Base-by-base conservation (phyloP, 2,797 vertebrate species). In the Melanotaenia nigrans region DNA sequence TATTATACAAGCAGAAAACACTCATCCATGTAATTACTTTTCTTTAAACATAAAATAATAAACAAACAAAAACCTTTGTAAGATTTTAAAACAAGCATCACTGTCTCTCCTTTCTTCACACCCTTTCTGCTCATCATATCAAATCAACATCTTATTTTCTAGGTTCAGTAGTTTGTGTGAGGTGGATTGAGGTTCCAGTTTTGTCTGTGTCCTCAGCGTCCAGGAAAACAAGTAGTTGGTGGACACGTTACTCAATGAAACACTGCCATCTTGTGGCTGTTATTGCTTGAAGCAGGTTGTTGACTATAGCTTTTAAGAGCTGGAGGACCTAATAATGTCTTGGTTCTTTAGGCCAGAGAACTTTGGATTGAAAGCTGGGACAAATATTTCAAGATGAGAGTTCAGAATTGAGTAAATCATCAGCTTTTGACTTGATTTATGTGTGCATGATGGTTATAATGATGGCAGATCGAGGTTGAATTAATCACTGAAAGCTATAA, bases 221-320 rank as follows among this genome's bases (percentile, higher is more conserved):
- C 53, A 53, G 35, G 22, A 9, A 22, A 12, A 22, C 30, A 32
- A 77, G 71, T 60, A 65, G 71, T 70, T 69, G 68, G 56, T 1
- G 61, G 77, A 45, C 49, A 42, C 30, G 1, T 71, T 67, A 14
- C n/a, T 70, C 60, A 51, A 42, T 64, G 68, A 85, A 93, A 91
- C 78, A 90, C n/a, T 67, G 85, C 91, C 92, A 90, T 83, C 93
- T 76, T 24, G 90, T 87, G 93, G 85, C 56, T 4, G 0, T 0
- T 38, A 1, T 57, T 11, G 38, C 63, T 70, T 2, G 2, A 53
- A 61, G 58, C 84, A 85, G 74, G 24, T 12, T 61, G 45, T 72
- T 68, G 49, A 24, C 14, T 5, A 25, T 12, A 5, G 11, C 38
- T 54, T 38, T 30, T 11, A 36, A 55, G 45, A 10, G 57, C 28